A percentile compares a stretch with the other conserved stretches of the same genome.
Conservation (phyloP, 2,797 vertebrate species). For the Gallinago solitaria region DNA sequence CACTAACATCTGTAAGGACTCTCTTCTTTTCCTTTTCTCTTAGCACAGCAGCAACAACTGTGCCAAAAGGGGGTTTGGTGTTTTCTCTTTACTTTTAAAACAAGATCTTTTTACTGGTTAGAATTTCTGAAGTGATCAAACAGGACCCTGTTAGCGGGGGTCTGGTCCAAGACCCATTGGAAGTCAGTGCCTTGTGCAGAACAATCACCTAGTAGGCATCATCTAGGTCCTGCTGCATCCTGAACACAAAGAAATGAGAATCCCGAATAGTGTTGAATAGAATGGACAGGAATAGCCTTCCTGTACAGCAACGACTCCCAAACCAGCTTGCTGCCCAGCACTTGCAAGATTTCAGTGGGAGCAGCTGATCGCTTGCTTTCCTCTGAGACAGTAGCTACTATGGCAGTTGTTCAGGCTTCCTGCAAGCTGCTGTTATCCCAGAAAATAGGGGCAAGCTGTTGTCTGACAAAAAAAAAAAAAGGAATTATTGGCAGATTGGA, state of each 20-base stretch:
- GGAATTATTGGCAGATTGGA: not conserved
- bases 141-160: not conserved
- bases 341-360: not conserved
- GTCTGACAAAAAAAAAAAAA: not conserved
- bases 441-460: not conserved
- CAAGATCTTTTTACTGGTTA: not conserved
- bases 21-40: not conserved
- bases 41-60: not conserved
- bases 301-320: not conserved
- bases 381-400: not conserved
- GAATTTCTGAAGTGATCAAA: not conserved
- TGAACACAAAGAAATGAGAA: not conserved
- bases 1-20: not conserved
- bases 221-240: not conserved
- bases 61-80: not conserved
- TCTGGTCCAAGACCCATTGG: not conserved
- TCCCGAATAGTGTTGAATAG: not conserved
- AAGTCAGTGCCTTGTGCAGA: not conserved
- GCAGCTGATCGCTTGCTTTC: not conserved
- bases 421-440: not conserved
- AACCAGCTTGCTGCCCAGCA: not conserved
- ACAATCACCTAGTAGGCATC: not conserved
- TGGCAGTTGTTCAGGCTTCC: not conserved
- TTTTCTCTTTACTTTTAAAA: not conserved
- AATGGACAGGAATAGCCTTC: not conserved